phyloP scores from a whole-genome alignment of 2,888 invertebrate species.

The Cephonodes hylas region DNA sequence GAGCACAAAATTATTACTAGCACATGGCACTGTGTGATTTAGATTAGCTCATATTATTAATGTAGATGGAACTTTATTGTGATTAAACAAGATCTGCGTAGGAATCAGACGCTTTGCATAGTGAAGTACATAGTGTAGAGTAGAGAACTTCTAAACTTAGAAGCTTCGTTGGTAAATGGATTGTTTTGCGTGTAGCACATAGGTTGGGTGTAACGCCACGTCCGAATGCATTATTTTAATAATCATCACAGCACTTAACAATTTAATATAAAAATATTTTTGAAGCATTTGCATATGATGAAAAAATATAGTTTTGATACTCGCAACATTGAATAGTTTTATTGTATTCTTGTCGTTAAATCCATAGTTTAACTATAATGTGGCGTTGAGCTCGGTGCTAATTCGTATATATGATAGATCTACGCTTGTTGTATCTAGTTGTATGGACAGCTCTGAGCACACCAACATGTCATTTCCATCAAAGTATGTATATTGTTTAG shows the following conservation, averaged over 20 bases:
- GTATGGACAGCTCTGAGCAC: not conserved
- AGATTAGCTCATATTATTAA: not conserved
- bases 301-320: not conserved
- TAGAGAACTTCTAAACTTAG: not conserved
- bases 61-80: not conserved
- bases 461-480: not conserved
- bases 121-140: not conserved
- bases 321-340: too few species aligned
- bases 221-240: too few species aligned
- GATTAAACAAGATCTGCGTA: constrained; percentile 7
- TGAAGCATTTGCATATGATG: too few species aligned
- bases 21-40: constrained; percentile 15
- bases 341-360: not conserved
- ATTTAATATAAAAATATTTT: too few species aligned
- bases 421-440: constrained; percentile 17
- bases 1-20: not conserved
- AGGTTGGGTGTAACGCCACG: not conserved
- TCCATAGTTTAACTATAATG: not conserved
- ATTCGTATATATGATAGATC: not conserved
- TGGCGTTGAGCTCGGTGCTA: constrained; percentile 22
- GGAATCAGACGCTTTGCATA: not conserved
- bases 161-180: not conserved
- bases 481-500: not conserved
- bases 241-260: too few species aligned
- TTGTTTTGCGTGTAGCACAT: not conserved